Base-by-base conservation (phyloP, 2,113 vertebrate species). In the Piaya cayana region DNA sequence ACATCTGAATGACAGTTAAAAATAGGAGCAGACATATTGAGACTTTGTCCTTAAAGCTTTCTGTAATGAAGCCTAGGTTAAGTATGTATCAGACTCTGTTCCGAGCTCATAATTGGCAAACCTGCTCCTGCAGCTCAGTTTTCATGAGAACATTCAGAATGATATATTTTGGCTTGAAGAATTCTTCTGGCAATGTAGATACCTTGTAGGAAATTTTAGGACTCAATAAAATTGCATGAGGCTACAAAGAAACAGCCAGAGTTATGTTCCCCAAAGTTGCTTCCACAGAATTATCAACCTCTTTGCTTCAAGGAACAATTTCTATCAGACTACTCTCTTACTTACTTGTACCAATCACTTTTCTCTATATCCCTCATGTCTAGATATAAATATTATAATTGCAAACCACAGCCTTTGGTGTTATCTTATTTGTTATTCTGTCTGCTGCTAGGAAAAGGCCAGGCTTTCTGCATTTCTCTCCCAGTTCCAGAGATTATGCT, bases 1-100 rank as follows among this genome's bases (percentile, higher is more conserved):
- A 49, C 22, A 74, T 82, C 58, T 74, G 68, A 95, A 91, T 83
- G 83, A 87, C 86, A 91, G 88, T n/a, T 91, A 94, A 93, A 95
- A 94, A 79, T 88, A 91, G 13, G 43, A 82, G 30, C 30, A 89
- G 53, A 63, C 30, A 53, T 15, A 2, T 91, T 90, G 45, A 16
- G 30, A 91, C 59, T 93, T 90, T 58, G 39, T 91, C 83, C 56
- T 91, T 94, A 90, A 83, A 90, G 26, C 53, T 83, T 92, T 79
- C 39, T 42, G 10, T 85, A 90, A 34, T 59, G 67, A 92, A 90
- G 78, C 78, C 32, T 86, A 72, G 58, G 39, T 90, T 93, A 92
- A 86, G 67, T 39, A 47, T 27, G 6, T 70, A 60, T 88, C 32
- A 81, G 55, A 90, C 27, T 68, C 47, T 52, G 43, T 47, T 74